Evolutionary conservation across 2,113 vertebrate genomes (phyloP).

Genomic region (Pteropus alecto): DNA sequence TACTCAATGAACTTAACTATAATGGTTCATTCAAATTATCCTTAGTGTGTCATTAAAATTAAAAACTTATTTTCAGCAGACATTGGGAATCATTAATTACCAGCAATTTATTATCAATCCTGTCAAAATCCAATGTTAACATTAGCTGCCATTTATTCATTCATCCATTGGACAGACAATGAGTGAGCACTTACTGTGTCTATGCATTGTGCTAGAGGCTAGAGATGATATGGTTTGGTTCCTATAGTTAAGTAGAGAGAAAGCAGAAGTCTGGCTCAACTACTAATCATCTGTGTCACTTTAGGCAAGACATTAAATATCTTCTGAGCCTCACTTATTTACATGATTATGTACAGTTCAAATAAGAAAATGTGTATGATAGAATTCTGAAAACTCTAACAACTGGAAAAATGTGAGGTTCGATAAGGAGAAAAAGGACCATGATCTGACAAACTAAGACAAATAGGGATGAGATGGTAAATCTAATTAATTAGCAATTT

Average conservation of each 20-base stretch:
- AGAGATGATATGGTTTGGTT: background rate
- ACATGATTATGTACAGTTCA: background rate
- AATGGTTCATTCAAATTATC: slow-evolving; percentile 38
- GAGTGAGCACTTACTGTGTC: background rate
- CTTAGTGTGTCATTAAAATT: slow-evolving; percentile 50
- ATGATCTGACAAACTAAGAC: background rate
- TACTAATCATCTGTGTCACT: background rate
- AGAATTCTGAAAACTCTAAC: slow-evolving; percentile 7
- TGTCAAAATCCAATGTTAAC: slow-evolving; percentile 25
- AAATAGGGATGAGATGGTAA: background rate
- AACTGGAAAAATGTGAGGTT: background rate
- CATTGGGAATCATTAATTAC: slow-evolving; percentile 25
- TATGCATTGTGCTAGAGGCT: background rate
- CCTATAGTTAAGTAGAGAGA: background rate
- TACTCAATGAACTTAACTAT: slow-evolving; percentile 49
- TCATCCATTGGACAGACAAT: background rate
- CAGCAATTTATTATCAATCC: slow-evolving; percentile 21
- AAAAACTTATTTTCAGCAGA: slow-evolving; percentile 32
- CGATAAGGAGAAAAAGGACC: background rate
- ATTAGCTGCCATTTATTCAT: slow-evolving; percentile 16
- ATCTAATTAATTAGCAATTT: slow-evolving; percentile 3
- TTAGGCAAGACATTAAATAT: background rate
- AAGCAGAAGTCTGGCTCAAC: background rate
- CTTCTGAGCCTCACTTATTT: slow-evolving; percentile 28
- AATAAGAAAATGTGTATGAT: background rate